phyloP scores from a whole-genome alignment of 2,888 invertebrate species.

The Thymelicus acteon region DNA sequence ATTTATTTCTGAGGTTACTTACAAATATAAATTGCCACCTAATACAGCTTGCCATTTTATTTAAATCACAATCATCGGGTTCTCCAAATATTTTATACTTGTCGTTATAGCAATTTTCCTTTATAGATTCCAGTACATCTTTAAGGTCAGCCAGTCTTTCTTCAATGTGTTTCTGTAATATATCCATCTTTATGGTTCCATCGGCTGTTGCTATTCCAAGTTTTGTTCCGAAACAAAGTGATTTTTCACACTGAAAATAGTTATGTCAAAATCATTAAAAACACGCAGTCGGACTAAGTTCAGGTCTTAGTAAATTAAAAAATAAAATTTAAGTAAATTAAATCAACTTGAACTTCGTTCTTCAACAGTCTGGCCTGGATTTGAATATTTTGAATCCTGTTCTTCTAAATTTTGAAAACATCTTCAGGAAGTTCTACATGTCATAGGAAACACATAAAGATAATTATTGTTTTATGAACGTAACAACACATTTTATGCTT shows the following conservation, averaged over 20 bases:
- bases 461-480: too few species aligned
- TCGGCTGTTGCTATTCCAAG: neutral
- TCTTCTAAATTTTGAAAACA: too few species aligned
- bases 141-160: neutral
- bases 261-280: too few species aligned
- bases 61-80: slow-evolving; percentile 2
- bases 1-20: neutral
- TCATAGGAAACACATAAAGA: too few species aligned
- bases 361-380: too few species aligned
- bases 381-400: too few species aligned
- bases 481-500: too few species aligned
- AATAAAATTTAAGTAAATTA: too few species aligned
- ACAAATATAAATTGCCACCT: neutral
- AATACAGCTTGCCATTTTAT: neutral
- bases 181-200: slow-evolving; percentile 1
- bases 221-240: neutral
- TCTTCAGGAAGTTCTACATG: too few species aligned
- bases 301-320: too few species aligned
- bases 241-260: neutral
- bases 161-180: neutral
- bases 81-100: neutral
- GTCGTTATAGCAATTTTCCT: neutral
- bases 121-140: neutral
- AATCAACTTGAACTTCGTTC: too few species aligned
- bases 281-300: too few species aligned